A percentile compares a stretch with the other conserved stretches of the same genome.
Evolutionary conservation across 2,797 vertebrate species (phyloP).

Genomic region (Gallinago nigripennis): DNA sequence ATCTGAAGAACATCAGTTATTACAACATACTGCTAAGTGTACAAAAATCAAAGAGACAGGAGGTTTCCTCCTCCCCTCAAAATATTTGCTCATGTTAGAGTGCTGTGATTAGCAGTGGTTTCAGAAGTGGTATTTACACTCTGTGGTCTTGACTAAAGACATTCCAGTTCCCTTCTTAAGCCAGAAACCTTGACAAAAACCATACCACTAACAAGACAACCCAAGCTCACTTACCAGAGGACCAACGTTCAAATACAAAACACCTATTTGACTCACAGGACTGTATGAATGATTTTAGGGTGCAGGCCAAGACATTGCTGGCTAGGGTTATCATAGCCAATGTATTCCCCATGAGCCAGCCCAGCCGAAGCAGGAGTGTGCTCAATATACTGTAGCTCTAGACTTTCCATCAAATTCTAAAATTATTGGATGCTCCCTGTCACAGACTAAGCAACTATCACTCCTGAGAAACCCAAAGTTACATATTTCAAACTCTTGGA

Average conservation of each 20-base stretch:
- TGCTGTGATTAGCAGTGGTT: background rate
- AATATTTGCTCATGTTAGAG: background rate
- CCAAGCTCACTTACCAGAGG: background rate
- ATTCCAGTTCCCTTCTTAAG: background rate
- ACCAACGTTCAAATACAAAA: background rate
- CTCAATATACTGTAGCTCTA: background rate
- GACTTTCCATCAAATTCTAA: background rate
- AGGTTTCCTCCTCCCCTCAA: background rate
- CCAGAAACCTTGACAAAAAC: background rate
- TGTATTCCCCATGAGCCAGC: background rate
- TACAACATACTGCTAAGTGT: background rate
- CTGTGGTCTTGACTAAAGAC: background rate
- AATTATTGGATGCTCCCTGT: background rate
- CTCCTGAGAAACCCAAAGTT: background rate
- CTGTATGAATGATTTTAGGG: background rate
- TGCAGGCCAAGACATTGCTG: background rate
- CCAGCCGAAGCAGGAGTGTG: background rate
- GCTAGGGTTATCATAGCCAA: background rate
- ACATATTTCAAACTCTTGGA: background rate
- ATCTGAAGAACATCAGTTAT: background rate
- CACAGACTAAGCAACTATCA: background rate
- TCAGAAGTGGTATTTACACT: constrained; percentile 7
- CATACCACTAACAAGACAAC: background rate
- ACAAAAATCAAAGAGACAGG: background rate
- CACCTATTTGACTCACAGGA: background rate